These are phyloP conservation scores for Pterostichus madidus DNA, from an alignment of 2,888 invertebrate species.

Conservation along the genomic window DNA sequence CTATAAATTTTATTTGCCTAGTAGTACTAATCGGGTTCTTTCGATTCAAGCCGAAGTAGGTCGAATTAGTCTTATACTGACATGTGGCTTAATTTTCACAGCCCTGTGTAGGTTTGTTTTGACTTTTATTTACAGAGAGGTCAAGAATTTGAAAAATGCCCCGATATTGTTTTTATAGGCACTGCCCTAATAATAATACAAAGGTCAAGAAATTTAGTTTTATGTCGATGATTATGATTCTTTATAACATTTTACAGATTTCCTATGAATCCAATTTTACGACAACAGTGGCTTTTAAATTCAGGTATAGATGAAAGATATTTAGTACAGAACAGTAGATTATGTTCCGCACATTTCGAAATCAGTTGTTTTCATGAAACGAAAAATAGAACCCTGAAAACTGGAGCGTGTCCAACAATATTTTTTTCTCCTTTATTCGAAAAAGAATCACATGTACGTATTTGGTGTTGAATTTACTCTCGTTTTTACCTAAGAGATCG, in stretches of 20 bases:
- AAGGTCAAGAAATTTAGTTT: background rate
- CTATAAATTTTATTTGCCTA: no score
- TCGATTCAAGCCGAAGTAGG: no score
- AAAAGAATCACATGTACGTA: no score
- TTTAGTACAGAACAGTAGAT: background rate
- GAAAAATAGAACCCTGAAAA: background rate
- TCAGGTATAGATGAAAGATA: background rate
- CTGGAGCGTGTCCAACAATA: slow-evolving; percentile 11
- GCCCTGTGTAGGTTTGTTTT: no score
- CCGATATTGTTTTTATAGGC: background rate
- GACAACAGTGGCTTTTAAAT: background rate
- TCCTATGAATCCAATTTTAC: background rate
- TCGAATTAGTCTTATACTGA: no score
- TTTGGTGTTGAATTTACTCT: no score
- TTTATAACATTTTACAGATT: slow-evolving; percentile 1
- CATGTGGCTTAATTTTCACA: no score
- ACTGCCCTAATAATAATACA: background rate
- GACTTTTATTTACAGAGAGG: no score
- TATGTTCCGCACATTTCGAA: slow-evolving; percentile 3
- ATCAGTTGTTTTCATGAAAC: background rate
- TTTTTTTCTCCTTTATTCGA: background rate
- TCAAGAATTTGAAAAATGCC: background rate
- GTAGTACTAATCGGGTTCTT: no score
- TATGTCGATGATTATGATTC: background rate
- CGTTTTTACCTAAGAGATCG: no score